These are phyloP conservation scores for Frieseomelitta varia DNA, from an alignment of 1,140 invertebrate species.

Conservation along the genomic window DNA sequence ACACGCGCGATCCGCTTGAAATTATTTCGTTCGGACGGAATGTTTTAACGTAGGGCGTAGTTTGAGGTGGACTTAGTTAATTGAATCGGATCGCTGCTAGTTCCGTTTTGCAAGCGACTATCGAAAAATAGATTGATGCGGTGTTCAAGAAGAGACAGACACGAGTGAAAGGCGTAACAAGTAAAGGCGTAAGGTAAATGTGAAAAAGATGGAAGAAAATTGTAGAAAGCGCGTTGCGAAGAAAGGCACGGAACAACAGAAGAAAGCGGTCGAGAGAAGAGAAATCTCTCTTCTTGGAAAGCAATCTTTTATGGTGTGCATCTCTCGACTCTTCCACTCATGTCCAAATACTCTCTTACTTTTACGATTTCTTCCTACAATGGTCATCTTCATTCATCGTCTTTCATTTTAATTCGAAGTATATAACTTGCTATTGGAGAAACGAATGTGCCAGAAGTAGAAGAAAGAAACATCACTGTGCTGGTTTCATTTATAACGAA, in stretches of 20 bases:
- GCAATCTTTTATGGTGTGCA: conserved; percentile 44
- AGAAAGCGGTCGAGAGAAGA: conserved; percentile 46
- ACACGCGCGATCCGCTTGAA: not conserved
- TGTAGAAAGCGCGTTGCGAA: not conserved
- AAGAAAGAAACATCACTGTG: too few species aligned
- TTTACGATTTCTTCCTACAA: not conserved
- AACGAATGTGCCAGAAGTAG: too few species aligned
- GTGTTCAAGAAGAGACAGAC: not conserved
- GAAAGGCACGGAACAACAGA: not conserved
- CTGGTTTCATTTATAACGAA: too few species aligned
- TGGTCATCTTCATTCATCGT: not conserved
- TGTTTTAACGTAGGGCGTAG: not conserved
- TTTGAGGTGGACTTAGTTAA: too few species aligned
- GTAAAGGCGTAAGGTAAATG: conserved; percentile 5
- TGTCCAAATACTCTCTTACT: conserved; percentile 19
- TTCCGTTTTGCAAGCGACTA: too few species aligned
- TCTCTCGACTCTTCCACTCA: not conserved
- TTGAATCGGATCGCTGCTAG: too few species aligned
- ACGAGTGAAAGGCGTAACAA: not conserved
- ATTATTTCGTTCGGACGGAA: not conserved
- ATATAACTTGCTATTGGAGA: too few species aligned
- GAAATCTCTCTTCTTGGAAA: conserved; percentile 42
- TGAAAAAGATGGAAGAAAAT: not conserved
- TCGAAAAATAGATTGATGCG: too few species aligned
- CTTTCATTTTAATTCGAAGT: not conserved